Percentiles rank a stretch among this genome's conserved stretches.
Evolutionary conservation across 2,113 vertebrate species (phyloP).

Genomic region (Triplophysa rosa): DNA sequence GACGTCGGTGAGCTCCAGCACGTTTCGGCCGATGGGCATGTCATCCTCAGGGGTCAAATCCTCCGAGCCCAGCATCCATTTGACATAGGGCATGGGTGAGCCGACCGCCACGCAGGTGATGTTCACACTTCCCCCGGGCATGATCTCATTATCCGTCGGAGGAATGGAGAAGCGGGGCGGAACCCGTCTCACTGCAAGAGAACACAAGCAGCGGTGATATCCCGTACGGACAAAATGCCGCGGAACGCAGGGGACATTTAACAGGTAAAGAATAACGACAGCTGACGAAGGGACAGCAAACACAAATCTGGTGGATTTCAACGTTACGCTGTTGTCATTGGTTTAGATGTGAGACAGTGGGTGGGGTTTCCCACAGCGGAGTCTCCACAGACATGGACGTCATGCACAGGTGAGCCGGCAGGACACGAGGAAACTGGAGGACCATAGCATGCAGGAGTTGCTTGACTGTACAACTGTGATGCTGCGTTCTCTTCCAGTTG

Average conservation of each 20-base stretch:
- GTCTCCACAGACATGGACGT: constrained; percentile 66
- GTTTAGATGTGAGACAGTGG: background rate
- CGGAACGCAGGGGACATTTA: constrained; percentile 27
- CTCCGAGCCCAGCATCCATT: constrained; percentile 98
- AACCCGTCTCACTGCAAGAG: constrained; percentile 92
- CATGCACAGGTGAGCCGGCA: constrained; percentile 82
- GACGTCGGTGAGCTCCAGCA: constrained; percentile 96
- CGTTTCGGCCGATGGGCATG: constrained; percentile 99
- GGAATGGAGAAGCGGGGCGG: constrained; percentile 98
- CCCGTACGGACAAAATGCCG: constrained; percentile 42
- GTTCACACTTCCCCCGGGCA: constrained; percentile 98
- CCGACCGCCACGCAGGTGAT: constrained; percentile 99
- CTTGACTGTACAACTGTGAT: constrained; percentile 75
- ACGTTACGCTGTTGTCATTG: background rate
- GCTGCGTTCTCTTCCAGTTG: constrained; percentile 80
- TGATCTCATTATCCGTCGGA: constrained; percentile 98
- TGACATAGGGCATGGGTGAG: constrained; percentile 99
- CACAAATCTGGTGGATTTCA: constrained; percentile 1
- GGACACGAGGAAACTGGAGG: constrained; percentile 76
- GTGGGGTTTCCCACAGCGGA: background rate
- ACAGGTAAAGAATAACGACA: background rate
- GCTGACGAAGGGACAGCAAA: background rate
- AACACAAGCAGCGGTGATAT: constrained; percentile 72
- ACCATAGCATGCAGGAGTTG: constrained; percentile 80
- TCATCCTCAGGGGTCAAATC: constrained; percentile 98